These are phyloP conservation scores for Nephrocerus scutellatus DNA, from an alignment of 2,888 invertebrate species.

Conservation along the genomic window DNA sequence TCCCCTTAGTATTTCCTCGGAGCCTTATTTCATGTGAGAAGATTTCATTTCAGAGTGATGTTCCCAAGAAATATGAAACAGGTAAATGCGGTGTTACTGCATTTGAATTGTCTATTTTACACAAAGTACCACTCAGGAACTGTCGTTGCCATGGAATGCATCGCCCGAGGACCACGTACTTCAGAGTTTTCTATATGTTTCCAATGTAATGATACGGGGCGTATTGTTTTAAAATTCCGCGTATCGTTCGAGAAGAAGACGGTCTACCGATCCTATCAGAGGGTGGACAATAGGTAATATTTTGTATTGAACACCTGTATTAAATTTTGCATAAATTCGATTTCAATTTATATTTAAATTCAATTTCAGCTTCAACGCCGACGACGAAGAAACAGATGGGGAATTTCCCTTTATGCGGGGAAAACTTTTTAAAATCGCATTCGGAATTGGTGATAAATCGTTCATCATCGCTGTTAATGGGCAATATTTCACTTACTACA, in stretches of 20 bases:
- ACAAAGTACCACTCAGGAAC: conserved; percentile 29
- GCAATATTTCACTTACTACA: conserved; percentile 45
- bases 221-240: conserved; percentile 41
- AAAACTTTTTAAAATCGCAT: conserved; percentile 44
- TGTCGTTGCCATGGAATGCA: conserved; percentile 45
- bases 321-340: no score
- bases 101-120: neutral
- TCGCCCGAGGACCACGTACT: conserved; percentile 40
- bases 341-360: no score
- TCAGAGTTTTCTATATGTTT: conserved; percentile 46
- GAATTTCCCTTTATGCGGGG: conserved; percentile 46
- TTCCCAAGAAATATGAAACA: conserved; percentile 42
- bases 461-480: conserved; percentile 45
- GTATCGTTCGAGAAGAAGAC: conserved; percentile 41
- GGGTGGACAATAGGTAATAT: conserved; percentile 39
- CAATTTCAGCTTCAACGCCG: conserved; percentile 32
- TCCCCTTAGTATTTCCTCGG: conserved; percentile 42
- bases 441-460: conserved; percentile 43
- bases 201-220: conserved; percentile 43
- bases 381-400: conserved; percentile 45
- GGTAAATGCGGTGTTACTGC: conserved; percentile 23
- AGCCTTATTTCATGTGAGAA: conserved; percentile 37
- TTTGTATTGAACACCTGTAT: no score
- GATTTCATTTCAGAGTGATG: conserved; percentile 45
- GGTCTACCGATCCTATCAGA: conserved; percentile 39